Conservation (phyloP, 35 echinoderm and acorn worm species). For the Nesometra sesokonis region DNA sequence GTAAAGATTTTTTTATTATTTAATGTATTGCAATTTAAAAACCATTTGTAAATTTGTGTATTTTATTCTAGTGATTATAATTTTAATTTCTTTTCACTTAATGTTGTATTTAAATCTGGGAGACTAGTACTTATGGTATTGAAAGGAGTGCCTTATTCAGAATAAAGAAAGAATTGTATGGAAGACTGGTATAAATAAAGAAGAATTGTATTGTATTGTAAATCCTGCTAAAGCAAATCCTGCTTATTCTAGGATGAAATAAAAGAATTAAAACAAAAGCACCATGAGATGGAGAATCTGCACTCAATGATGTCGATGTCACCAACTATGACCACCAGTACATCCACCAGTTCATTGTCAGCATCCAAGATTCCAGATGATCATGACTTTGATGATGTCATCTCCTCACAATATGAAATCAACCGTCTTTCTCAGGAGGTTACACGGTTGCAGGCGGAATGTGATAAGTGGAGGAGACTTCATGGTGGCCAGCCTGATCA, state of each 20-base stretch:
- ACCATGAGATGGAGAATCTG: slow-evolving; percentile 56
- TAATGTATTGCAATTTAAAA: too few relatives aligned
- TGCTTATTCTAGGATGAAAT: slow-evolving; percentile 79
- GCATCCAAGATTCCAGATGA: slow-evolving; percentile 43
- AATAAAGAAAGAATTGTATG: too few relatives aligned
- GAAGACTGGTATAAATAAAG: too few relatives aligned
- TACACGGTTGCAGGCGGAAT: slow-evolving; percentile 41
- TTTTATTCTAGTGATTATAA: too few relatives aligned
- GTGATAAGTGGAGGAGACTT: slow-evolving; percentile 52
- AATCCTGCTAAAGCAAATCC: too few relatives aligned
- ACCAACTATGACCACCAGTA: slow-evolving; percentile 39
- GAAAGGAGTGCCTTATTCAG: too few relatives aligned
- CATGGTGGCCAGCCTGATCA: background rate
- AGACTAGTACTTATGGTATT: too few relatives aligned
- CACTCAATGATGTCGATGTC: slow-evolving; percentile 41
- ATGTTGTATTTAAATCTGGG: too few relatives aligned
- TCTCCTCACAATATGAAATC: slow-evolving; percentile 91
- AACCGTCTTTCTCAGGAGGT: slow-evolving; percentile 76
- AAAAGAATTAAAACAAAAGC: slow-evolving; percentile 54
- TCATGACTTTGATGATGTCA: slow-evolving; percentile 86
- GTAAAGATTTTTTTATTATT: too few relatives aligned
- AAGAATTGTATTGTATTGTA: too few relatives aligned
- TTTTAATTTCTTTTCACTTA: too few relatives aligned
- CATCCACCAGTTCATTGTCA: slow-evolving; percentile 60
- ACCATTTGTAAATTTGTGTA: too few relatives aligned